Evolutionary conservation across 64 coral and sea anemone species (phyloP), one percentile per base, ranked within the genome.

Genomic region (Anthopleura sola): DNA sequence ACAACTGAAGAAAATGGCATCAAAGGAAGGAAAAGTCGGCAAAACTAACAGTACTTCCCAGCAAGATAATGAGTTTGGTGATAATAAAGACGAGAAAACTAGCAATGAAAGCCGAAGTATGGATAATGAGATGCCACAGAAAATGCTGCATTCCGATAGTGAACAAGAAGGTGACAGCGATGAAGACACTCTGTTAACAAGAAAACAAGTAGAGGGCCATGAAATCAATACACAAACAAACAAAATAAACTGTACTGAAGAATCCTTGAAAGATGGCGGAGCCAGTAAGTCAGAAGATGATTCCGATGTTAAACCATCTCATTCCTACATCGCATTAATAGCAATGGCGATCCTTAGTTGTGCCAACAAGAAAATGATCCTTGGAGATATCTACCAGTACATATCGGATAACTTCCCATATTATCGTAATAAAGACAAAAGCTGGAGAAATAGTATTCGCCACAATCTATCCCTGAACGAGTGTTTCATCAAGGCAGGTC

Each of bases 341-440:
- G 97, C 97, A 10, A 99, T 99, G 97, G 97, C 97, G 24, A 99
- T 99, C n/a, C 82, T 99, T 15, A 99, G 97, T 34, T 85, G 64
- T 32, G 69, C 87, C 6, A 92, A 87, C 75, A 99, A 95, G 75
- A 99, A 99, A 58, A 94, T 99, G 86, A 91, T 99, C 9, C 66
- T 99, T 15, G 97, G 97, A 9, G 97, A 99, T 78, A 99, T 99
- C 60, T 99, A 99, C 85, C 87, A 92, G 32, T 95, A 99, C 62
- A 99, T 99, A 37, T 99, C 97, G 3, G 93, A 95, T 23, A 99
- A 95, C 77, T 99, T 89, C 21, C 97, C 93, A 14, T 99, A 99
- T 82, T 99, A 99, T 84, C 71, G 97, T 12, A 99, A 94, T 82
- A 99, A 99, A 71, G 97, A 99, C 81, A 99, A 99, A 87, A 94